A percentile compares a stretch with the other conserved stretches of the same genome.
phyloP scores from a whole-genome alignment of 2,797 vertebrate genomes.

The Parauchenoglanis ngamensis region DNA sequence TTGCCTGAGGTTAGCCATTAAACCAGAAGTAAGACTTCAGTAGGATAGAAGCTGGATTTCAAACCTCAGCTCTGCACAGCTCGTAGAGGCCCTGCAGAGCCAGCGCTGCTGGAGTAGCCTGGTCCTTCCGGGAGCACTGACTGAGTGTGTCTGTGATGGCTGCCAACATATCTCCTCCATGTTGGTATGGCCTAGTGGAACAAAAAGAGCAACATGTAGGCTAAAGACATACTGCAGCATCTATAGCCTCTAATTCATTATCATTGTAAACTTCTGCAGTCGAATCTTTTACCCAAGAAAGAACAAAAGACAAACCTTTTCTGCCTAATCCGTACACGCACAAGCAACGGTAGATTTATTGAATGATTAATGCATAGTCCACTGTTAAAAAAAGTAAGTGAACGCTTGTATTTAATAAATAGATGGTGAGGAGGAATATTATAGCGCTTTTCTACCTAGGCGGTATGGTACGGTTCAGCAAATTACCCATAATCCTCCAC shows the following conservation, averaged over 20 bases:
- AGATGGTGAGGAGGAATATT: background rate
- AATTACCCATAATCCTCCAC: background rate
- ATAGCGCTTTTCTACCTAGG: background rate
- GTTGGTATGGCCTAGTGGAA: slow-evolving; percentile 87
- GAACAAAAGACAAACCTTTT: background rate
- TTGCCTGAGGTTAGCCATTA: slow-evolving; percentile 7
- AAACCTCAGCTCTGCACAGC: slow-evolving; percentile 91
- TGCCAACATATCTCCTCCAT: slow-evolving; percentile 94
- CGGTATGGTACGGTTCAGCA: background rate
- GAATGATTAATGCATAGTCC: background rate
- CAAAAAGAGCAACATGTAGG: background rate
- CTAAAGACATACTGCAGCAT: background rate
- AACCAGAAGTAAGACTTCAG: background rate
- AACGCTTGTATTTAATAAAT: background rate
- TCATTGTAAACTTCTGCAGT: background rate
- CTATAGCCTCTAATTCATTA: background rate
- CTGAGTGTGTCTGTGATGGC: slow-evolving; percentile 84
- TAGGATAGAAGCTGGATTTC: background rate
- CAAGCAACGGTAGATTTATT: background rate
- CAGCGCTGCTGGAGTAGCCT: slow-evolving; percentile 85
- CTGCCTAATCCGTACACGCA: background rate
- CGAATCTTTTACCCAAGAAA: background rate
- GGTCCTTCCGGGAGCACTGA: slow-evolving; percentile 83
- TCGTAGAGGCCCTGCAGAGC: slow-evolving; percentile 88
- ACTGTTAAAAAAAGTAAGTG: background rate